phyloP scores from a whole-genome alignment of 2,888 invertebrate species.

The Drosophila lacicola region DNA sequence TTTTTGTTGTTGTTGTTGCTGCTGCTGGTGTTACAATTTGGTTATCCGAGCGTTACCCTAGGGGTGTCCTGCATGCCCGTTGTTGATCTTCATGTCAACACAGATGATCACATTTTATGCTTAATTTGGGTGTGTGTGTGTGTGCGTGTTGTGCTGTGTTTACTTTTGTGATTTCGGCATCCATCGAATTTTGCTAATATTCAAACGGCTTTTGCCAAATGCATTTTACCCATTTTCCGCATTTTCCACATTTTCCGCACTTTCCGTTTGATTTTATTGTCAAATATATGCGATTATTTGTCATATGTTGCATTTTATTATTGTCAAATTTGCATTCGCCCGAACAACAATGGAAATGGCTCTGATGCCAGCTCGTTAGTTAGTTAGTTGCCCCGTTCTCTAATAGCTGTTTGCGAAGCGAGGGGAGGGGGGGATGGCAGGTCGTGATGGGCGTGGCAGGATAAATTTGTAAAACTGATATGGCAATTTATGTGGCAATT shows the following conservation, averaged over 20 bases:
- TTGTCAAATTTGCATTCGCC: constrained; percentile 74
- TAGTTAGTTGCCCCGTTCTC: constrained; percentile 47
- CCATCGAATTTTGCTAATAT: constrained; percentile 59
- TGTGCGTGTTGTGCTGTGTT: constrained; percentile 53
- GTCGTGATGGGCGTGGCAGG: constrained; percentile 23
- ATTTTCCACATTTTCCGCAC: constrained; percentile 44
- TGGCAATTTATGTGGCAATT: constrained; percentile 66
- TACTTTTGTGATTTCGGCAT: constrained; percentile 65
- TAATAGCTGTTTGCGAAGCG: constrained; percentile 57
- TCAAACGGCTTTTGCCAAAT: constrained; percentile 27
- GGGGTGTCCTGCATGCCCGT: constrained; percentile 55
- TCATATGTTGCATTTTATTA: constrained; percentile 79
- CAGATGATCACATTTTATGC: constrained; percentile 85
- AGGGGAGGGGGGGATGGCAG: neutral
- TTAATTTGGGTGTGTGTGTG: constrained; percentile 56
- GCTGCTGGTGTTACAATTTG: constrained; percentile 76
- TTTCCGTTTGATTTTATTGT: constrained; percentile 70
- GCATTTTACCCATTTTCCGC: constrained; percentile 32
- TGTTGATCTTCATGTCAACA: constrained; percentile 85
- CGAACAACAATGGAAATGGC: constrained; percentile 16
- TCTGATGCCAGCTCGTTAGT: constrained; percentile 63
- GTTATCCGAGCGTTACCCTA: constrained; percentile 52
- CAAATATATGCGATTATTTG: constrained; percentile 79
- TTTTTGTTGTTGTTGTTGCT: constrained; percentile 36
- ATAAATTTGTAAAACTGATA: constrained; percentile 56